These are phyloP conservation scores for Moxostoma hubbsi DNA, from an alignment of 2,797 vertebrate species.

Conservation along the genomic window DNA sequence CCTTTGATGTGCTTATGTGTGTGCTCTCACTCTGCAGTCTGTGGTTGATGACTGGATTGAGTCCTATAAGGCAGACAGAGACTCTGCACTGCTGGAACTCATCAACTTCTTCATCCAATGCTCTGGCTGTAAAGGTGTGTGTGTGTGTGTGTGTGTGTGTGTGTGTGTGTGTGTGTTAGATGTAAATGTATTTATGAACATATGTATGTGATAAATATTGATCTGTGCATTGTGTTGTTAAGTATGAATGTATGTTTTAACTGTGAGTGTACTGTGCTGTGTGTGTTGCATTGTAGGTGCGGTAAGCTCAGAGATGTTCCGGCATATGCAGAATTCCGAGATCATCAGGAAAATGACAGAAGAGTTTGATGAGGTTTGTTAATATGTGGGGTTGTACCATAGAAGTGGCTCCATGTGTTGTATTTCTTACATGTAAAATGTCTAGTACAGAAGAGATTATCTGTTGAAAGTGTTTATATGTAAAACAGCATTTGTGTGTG, in stretches of 20 bases:
- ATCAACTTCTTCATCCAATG: slow-evolving; percentile 99
- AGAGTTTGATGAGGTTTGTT: slow-evolving; percentile 96
- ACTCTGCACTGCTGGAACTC: slow-evolving; percentile 95
- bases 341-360: slow-evolving; percentile 99
- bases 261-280: not conserved
- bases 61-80: slow-evolving; percentile 96
- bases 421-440: slow-evolving; percentile 6
- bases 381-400: not conserved
- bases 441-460: not conserved
- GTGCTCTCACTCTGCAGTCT: slow-evolving; percentile 77
- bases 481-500: slow-evolving; percentile 31
- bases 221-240: not conserved
- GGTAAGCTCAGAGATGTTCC: slow-evolving; percentile 97
- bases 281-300: slow-evolving; percentile 79
- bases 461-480: not conserved
- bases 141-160: no score
- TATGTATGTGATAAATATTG: not conserved
- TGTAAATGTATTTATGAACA: not conserved
- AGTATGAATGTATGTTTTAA: not conserved
- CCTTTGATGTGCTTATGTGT: not conserved
- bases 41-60: slow-evolving; percentile 99
- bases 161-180: slow-evolving; percentile 74
- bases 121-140: slow-evolving; percentile 97
- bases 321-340: slow-evolving; percentile 99
- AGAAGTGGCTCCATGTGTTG: not conserved